phyloP scores from a whole-genome alignment of 2,888 invertebrate species.

The Ophonus ardosiacus region DNA sequence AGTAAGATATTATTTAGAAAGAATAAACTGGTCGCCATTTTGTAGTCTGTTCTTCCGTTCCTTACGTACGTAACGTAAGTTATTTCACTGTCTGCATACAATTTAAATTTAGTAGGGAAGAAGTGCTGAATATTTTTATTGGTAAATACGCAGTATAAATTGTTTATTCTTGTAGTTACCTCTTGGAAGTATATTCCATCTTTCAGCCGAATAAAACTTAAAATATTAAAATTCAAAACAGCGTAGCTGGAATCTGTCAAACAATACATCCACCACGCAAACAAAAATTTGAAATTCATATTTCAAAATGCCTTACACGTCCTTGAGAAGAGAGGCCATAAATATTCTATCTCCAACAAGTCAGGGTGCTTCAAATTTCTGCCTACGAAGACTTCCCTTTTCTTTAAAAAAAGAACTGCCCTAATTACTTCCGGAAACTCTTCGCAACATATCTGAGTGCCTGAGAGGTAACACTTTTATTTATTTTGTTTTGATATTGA shows the following conservation, averaged over 20 bases:
- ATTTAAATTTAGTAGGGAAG: not conserved
- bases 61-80: not conserved
- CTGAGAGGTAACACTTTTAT: too few relatives aligned
- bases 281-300: conserved; percentile 55
- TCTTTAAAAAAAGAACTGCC: not conserved
- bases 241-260: conserved; percentile 43
- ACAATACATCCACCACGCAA: conserved; percentile 40
- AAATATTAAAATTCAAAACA: conserved; percentile 51
- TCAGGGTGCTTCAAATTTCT: not conserved
- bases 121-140: conserved; percentile 1
- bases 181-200: conserved; percentile 32
- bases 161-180: conserved; percentile 43
- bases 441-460: too few relatives aligned
- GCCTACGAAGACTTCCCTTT: not conserved
- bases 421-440: not conserved
- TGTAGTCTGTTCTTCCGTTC: not conserved
- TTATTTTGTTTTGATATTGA: too few relatives aligned
- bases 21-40: not conserved
- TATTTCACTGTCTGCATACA: not conserved
- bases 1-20: not conserved
- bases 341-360: conserved; percentile 13
- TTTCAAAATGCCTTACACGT: conserved; percentile 46
- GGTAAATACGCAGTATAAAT: conserved; percentile 7
- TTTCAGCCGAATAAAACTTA: conserved; percentile 45
- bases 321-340: conserved; percentile 15